These are phyloP conservation scores for Cynopterus sphinx DNA, from an alignment of 2,797 vertebrate species.

Conservation along the genomic window DNA sequence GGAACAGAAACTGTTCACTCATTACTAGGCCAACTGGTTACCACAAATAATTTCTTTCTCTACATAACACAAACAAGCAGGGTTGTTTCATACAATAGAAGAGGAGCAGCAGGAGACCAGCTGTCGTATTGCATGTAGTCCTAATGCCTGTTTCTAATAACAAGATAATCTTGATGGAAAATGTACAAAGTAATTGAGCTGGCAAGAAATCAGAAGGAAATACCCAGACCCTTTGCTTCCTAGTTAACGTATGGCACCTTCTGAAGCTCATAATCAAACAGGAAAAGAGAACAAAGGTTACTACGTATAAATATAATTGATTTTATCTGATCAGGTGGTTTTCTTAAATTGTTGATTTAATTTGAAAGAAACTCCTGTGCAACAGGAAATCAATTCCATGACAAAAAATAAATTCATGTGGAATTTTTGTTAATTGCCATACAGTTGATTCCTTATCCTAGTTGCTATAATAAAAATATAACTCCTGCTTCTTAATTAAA, in stretches of 20 bases:
- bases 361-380: conserved; percentile 47
- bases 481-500: conserved; percentile 9
- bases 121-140: conserved; percentile 13
- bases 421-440: conserved; percentile 51
- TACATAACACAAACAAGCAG: conserved; percentile 63
- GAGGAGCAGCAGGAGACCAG: conserved; percentile 48
- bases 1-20: conserved; percentile 49
- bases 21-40: conserved; percentile 57
- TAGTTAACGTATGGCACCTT: background rate
- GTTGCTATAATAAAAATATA: conserved; percentile 49
- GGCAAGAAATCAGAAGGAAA: conserved; percentile 29
- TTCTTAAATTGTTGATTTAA: background rate
- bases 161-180: background rate
- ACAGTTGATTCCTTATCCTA: background rate
- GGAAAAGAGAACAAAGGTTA: conserved; percentile 37
- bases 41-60: conserved; percentile 50
- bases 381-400: conserved; percentile 50
- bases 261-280: background rate
- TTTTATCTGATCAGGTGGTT: background rate
- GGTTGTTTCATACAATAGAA: conserved; percentile 55
- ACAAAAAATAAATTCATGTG: conserved; percentile 49
- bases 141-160: background rate
- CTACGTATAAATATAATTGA: background rate
- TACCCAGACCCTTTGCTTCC: conserved; percentile 8
- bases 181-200: conserved; percentile 1